Evolutionary conservation across 2,113 vertebrate genomes (phyloP).

Genomic region (Otis tarda): DNA sequence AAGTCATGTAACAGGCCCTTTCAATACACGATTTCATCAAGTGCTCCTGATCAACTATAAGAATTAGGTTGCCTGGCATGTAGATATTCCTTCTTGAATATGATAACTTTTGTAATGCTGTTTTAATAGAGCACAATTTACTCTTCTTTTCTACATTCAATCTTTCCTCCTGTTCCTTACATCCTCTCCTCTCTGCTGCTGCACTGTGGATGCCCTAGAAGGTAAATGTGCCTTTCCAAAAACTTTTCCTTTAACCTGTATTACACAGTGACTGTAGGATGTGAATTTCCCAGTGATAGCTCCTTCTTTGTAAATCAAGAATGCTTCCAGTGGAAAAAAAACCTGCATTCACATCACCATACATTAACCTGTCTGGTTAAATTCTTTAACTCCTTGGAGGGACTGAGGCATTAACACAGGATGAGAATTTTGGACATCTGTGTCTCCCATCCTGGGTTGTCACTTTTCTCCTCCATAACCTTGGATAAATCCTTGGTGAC

Average conservation of each 20-base stretch:
- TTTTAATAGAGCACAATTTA: not conserved
- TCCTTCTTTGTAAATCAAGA: not conserved
- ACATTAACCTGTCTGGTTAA: not conserved
- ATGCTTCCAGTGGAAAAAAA: not conserved
- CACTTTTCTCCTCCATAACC: not conserved
- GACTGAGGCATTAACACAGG: not conserved
- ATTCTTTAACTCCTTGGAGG: not conserved
- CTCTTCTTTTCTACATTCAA: not conserved
- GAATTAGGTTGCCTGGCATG: not conserved
- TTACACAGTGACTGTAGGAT: not conserved
- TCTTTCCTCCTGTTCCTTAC: not conserved
- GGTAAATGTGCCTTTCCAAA: not conserved
- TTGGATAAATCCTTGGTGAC: not conserved
- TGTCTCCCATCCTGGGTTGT: not conserved
- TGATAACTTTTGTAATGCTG: not conserved
- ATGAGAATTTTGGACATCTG: not conserved
- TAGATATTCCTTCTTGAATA: not conserved
- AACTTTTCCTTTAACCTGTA: not conserved
- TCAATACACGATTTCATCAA: not conserved
- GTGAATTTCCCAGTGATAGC: not conserved
- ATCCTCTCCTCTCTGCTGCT: not conserved
- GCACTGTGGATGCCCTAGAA: not conserved
- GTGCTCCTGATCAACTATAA: not conserved
- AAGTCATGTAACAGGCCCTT: not conserved
- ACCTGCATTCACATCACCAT: not conserved